Base-by-base conservation (phyloP, 2,113 vertebrate genomes). In the Menidia beryllina region DNA sequence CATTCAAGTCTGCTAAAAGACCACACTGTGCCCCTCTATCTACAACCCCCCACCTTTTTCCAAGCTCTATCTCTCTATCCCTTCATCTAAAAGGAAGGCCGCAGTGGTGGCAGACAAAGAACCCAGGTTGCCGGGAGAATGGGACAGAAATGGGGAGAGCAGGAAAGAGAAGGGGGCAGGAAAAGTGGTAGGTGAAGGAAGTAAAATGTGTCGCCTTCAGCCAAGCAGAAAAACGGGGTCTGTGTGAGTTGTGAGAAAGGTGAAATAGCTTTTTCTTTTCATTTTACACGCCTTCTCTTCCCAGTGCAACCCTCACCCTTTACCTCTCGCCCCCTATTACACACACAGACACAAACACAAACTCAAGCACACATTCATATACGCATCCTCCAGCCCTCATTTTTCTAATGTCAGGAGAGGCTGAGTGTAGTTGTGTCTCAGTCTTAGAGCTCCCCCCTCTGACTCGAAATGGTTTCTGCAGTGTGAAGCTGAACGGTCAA, bases 401-500 rank as follows among this genome's bases (percentile, higher is more conserved):
- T 86, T 87, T 80, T 57, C 71, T 78, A 56, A 72, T 64, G 69
- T 65, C 74, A 70, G 72, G 57, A 85, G 77, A 63, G 45, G 68
- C 51, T 60, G 68, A 43, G 62, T 30, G 0, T 51, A 57, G 54
- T 48, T 51, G 17, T 86, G 86, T n/a, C 59, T 92, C 94, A 91
- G 96, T 96, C 94, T 94, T 95, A 96, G 95, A 98, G 98, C 98
- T 98, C 97, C 97, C 94, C 96, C 95, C 93, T 94, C 94, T 97
- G 97, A 94, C 91, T 47, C 79, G 80, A 77, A 63, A 49, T 17
- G 48, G 91, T 89, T 91, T 94, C 93, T 96, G 88, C 95, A 86
- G 60, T 89, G 24, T 72, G 69, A 45, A 69, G 66, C 25, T 66
- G 38, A 72, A 60, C 49, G 62, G 39, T 39, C 71, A 67, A 73